Conservation (phyloP, 1,140 invertebrate species). For the Sycophaga agraensis region DNA sequence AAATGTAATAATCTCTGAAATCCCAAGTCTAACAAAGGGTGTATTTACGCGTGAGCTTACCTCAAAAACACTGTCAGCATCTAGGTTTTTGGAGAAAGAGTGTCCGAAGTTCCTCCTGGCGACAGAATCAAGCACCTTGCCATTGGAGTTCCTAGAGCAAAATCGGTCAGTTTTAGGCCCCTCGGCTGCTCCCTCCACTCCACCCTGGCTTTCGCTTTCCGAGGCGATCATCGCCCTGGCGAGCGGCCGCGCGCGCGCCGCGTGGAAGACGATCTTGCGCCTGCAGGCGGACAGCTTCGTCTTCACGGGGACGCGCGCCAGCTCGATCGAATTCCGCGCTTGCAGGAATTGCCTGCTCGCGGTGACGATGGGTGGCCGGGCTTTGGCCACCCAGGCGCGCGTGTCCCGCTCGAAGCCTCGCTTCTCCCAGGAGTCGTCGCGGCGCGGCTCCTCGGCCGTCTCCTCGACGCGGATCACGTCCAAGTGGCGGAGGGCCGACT, state of each 20-base stretch:
- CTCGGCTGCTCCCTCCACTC: too few species aligned
- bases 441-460: background rate
- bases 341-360: background rate
- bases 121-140: too few species aligned
- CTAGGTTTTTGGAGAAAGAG: too few species aligned
- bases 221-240: conserved; percentile 2
- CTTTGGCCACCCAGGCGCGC: background rate
- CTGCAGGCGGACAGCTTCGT: background rate
- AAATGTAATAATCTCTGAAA: too few species aligned
- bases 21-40: too few species aligned
- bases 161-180: conserved; percentile 33
- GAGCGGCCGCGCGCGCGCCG: background rate
- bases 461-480: conserved; percentile 33
- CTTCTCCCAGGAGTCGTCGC: background rate
- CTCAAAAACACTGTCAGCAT: too few species aligned
- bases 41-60: too few species aligned
- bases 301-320: background rate
- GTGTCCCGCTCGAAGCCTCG: conserved; percentile 1
- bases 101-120: too few species aligned
- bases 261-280: background rate
- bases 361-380: background rate
- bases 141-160: too few species aligned
- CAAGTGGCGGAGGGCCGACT: conserved; percentile 39
- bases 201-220: conserved; percentile 23
- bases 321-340: conserved; percentile 26